Evolutionary conservation across 2,888 invertebrate genomes (phyloP), one percentile per base, ranked within the genome.

Genomic region (Cylloceria caligata): DNA sequence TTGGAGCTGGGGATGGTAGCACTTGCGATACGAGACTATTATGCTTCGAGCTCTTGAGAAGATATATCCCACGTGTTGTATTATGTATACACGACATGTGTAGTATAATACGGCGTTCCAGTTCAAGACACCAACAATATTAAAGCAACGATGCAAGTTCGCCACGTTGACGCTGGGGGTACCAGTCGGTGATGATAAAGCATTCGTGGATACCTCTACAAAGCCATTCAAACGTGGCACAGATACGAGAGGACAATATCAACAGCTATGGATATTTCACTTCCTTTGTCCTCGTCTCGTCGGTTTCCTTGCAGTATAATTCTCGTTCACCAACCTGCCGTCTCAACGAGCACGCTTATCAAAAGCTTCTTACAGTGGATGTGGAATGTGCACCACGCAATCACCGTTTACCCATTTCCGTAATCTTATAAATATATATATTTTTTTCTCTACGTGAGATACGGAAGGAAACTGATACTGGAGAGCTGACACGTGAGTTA

Each of bases 151-250:
- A 19, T 34, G 60, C 60, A 47, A 47, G 42, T 60, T 72, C 45
- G 34, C 71, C 16, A 39, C 57, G 64, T 42, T 74, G 67, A 42
- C 64, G 78, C 5, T 3, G 13, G 36, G 67, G 55, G 55, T 72
- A 71, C 74, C 52, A 57, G 67, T 45, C 77, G 67, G 65, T 52
- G 69, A 83, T 81, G 84, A 86, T 84, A 86, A 86, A 84, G 67
- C 67, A 78, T 77, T 71, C 57, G 74, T 39, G 62, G 80, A 81
- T 82, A 81, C 77, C 78, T 47, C 83, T 84, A 86, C 88, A 86
- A 86, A 87, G 80, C 80, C 81, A 60, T 72, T 85, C 75, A 89
- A 88, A 87, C 86, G 86, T 83, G 82, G 78, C 81, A 83, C 80
- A 80, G 83, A 86, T 86, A 83, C 67, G 19, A 71, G 52, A 71